Conservation (phyloP, 2,797 vertebrate species). For the Diplodus puntazzo region DNA sequence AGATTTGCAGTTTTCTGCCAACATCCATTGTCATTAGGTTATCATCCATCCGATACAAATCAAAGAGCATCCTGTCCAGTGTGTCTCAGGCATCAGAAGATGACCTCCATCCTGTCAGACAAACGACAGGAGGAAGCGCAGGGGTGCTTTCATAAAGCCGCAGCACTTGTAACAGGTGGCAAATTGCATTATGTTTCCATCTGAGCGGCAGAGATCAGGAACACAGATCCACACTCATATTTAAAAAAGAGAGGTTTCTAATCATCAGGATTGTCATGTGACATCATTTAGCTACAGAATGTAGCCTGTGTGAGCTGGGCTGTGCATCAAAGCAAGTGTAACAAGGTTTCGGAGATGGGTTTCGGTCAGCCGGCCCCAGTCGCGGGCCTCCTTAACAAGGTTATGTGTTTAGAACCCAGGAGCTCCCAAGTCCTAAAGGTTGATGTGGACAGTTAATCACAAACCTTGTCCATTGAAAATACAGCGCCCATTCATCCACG, state of each 20-base stretch:
- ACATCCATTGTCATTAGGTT: constrained; percentile 68
- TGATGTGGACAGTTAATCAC: constrained; percentile 81
- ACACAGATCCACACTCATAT: constrained; percentile 81
- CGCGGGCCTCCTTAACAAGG: constrained; percentile 80
- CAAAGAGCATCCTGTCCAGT: constrained; percentile 72
- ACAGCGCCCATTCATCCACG: constrained; percentile 58
- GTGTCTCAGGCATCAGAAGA: constrained; percentile 72
- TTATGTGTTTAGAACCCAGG: constrained; percentile 80
- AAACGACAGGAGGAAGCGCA: constrained; percentile 82
- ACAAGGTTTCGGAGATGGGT: constrained; percentile 85
- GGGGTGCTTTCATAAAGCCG: constrained; percentile 84
- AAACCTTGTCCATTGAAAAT: constrained; percentile 69
- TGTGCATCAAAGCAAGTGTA: constrained; percentile 84
- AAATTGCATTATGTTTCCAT: constrained; percentile 86
- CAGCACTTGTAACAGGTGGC: constrained; percentile 86
- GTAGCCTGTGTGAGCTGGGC: constrained; percentile 77
- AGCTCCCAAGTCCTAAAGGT: constrained; percentile 78
- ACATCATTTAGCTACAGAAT: constrained; percentile 84
- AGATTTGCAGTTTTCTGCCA: constrained; percentile 47
- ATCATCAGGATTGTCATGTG: constrained; percentile 86
- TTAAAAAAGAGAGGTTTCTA: constrained; percentile 84
- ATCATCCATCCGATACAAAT: constrained; percentile 74
- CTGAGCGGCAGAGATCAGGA: constrained; percentile 79
- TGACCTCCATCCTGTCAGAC: constrained; percentile 80
- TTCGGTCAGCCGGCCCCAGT: constrained; percentile 81